Base-by-base conservation (phyloP, 2,113 vertebrate species). In the Chroicocephalus ridibundus region DNA sequence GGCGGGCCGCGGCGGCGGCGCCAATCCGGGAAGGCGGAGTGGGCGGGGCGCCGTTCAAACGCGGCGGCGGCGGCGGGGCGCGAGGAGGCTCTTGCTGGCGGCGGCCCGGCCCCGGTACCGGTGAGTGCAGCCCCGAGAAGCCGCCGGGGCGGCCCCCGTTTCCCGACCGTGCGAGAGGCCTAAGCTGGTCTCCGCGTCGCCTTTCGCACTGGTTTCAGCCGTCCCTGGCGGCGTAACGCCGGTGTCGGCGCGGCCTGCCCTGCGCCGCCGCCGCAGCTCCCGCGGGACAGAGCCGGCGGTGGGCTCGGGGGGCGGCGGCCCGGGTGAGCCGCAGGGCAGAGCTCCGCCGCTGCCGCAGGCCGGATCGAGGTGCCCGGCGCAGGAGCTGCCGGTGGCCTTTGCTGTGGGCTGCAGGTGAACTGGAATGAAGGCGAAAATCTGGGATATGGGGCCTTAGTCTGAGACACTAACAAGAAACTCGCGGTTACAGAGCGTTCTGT, bases 151-250 rank as follows among this genome's bases (percentile, higher is more conserved):
- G 11, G 15, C 15, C 19, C 12, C 3, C 13, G 22, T 20, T 64
- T 34, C 25, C 9, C 3, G 13, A 38, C 38, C 15, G 20, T 5
- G 29, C 5, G 11, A 10, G 34, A 49, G 15, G 42, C 27, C 17
- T 7, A 10, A 24, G 10, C 5, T 5, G 21, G 9, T 32, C 52
- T 81, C 29, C 10, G 44, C 3, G 12, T 20, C 19, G 3, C 34
- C 42, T 62, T 80, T 26, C 11, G 21, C 14, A 0, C 16, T 54
- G 3, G 15, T 26, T 62, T 15, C 31, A 13, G 0, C n/a, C 8
- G 29, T 10, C 17, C 19, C 16, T 5, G 8, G 32, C 16, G 36
- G 40, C 7, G 10, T 15, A 20, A 10, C 15, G 24, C 6, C 3
- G 14, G 29, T 9, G 5, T 5, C 13, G 57, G 10, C 36, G 5